Percentiles rank a stretch among this genome's conserved stretches.
phyloP scores from a whole-genome alignment of 2,888 invertebrate genomes.

The Melanotus villosus region DNA sequence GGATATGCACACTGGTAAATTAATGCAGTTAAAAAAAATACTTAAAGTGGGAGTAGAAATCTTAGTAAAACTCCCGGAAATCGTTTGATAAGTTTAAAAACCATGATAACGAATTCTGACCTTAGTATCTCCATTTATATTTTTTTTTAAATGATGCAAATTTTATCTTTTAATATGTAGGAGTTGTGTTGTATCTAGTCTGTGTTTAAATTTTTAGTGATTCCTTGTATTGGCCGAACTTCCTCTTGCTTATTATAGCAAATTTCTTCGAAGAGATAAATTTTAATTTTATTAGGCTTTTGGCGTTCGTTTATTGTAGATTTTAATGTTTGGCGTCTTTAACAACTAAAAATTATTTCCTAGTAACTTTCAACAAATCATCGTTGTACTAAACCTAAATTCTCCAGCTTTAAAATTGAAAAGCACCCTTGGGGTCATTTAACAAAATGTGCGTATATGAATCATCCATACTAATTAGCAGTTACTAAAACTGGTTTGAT shows the following conservation, averaged over 20 bases:
- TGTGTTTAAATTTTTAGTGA: no score
- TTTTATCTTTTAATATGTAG: conserved; percentile 3
- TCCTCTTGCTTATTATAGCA: no score
- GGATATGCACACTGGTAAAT: neutral
- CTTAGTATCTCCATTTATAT: neutral
- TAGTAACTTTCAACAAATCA: no score
- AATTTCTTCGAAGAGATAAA: no score
- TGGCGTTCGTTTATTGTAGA: no score
- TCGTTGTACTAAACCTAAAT: no score
- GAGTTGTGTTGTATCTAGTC: neutral
- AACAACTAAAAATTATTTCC: no score
- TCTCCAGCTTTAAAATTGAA: no score
- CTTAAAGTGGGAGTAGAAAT: conserved; percentile 1
- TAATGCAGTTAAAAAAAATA: neutral
- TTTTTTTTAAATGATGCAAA: conserved; percentile 1
- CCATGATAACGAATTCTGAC: neutral
- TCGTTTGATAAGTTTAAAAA: conserved; percentile 1
- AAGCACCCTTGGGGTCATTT: no score
- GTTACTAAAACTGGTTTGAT: conserved; percentile 10
- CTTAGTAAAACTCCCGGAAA: conserved; percentile 2
- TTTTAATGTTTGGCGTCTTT: no score
- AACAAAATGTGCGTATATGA: neutral
- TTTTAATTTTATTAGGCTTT: no score
- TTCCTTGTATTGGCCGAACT: no score
- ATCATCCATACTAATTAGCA: neutral